Evolutionary conservation across 2,113 vertebrate species (phyloP).

Genomic region (Sardina pilchardus): DNA sequence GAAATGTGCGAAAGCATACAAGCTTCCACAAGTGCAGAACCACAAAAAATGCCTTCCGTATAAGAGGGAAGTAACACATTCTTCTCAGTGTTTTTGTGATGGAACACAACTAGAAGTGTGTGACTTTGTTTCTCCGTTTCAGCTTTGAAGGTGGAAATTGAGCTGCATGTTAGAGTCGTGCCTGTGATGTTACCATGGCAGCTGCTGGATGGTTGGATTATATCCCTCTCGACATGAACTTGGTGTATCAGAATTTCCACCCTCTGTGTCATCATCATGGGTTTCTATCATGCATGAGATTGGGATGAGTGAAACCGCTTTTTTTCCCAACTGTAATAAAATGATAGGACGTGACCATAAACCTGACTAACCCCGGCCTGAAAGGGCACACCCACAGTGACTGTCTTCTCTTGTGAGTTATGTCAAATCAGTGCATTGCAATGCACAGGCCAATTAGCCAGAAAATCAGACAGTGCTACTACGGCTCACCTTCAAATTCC

Average conservation of each 20-base stretch:
- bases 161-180: neutral
- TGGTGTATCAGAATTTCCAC: neutral
- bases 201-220: neutral
- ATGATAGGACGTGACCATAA: neutral
- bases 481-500: conserved; percentile 6
- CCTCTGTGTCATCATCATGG: neutral
- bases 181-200: neutral
- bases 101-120: neutral
- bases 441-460: neutral
- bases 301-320: neutral
- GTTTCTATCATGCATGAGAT: neutral
- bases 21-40: neutral
- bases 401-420: neutral
- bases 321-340: neutral
- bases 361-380: neutral
- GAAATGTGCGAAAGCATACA: neutral
- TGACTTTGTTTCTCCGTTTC: neutral
- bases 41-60: neutral
- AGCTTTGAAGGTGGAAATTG: neutral
- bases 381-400: neutral
- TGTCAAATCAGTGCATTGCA: neutral
- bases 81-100: neutral
- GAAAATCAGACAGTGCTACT: neutral
- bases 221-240: neutral
- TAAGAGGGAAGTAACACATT: neutral